Conservation (phyloP, 2,113 vertebrate genomes). For the Paramormyrops kingsleyae region DNA sequence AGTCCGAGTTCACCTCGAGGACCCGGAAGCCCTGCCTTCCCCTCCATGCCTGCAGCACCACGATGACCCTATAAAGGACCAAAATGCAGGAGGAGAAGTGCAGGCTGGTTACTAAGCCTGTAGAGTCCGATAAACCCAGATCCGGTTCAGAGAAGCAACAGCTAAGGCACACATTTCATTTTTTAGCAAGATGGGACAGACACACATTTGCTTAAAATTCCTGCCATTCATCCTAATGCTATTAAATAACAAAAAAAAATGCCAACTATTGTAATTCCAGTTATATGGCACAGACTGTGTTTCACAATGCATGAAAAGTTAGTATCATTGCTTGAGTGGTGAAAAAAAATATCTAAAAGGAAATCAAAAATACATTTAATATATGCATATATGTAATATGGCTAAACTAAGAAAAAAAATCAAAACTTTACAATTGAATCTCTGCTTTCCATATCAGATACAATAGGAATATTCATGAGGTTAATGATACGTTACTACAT, state of each 20-base stretch:
- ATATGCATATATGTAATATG: background rate
- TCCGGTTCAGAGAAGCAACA: background rate
- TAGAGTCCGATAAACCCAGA: background rate
- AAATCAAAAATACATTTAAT: background rate
- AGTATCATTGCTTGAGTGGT: background rate
- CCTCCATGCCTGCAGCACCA: conserved; percentile 66
- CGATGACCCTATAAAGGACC: conserved; percentile 65
- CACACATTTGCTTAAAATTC: background rate
- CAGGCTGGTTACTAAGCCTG: background rate
- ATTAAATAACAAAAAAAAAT: background rate
- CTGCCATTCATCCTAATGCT: background rate
- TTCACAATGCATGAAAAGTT: background rate
- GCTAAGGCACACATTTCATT: background rate
- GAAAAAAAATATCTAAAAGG: background rate
- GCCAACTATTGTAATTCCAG: background rate
- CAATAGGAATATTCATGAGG: background rate
- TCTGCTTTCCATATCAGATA: background rate
- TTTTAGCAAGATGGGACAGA: background rate
- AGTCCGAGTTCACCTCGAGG: conserved; percentile 68
- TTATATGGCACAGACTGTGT: background rate
- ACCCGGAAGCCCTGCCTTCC: conserved; percentile 75
- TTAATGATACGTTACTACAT: background rate
- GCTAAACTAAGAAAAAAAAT: background rate
- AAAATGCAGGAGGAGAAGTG: conserved; percentile 24
- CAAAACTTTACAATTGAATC: background rate